Base-by-base conservation (phyloP, 1,140 invertebrate genomes). In the Halesus radiatus region DNA sequence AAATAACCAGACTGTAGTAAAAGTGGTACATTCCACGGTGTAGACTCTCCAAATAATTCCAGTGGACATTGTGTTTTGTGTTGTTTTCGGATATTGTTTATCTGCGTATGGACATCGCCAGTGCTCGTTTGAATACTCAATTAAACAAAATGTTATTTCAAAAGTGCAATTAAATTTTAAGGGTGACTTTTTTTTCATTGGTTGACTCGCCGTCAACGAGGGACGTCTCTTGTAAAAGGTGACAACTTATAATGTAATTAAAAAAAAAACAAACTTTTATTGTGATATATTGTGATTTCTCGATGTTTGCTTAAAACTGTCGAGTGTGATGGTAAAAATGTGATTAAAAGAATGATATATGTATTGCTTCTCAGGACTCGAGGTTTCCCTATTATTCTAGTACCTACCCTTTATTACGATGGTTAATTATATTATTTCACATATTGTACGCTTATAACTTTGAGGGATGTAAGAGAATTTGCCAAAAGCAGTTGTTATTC, bases 281-380 rank as follows among this genome's bases (percentile, higher is more conserved):
- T 83, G 82, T 83, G 82, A 83, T 83, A 83, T 83, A 83, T 81
- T 83, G 82, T 83, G 82, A 83, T 83, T 83, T 83, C 82, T 83
- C 82, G 82, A 83, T 83, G 82, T 83, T 81, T 83, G 80, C 82
- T 83, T 83, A 72, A 81, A 83, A 83, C 82, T 83, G 82, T 83
- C 82, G 82, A 83, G 82, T 79, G 82, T 83, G 82, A 83, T 83
- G 82, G 82, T 80, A 83, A 83, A 83, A 83, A 83, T 83, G 82
- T 83, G 82, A 83, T 83, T 83, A 76, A 83, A 78, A 80, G 80
- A 81, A 79, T 80, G 80, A 79, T 83, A 83, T 83, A 83, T 83
- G 82, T 83, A 81, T 83, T 77, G 82, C 80, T 79, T 83, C 79
- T 79, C 58, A 81, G 80, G 82, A 83, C 62, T 80, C 62, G 53